phyloP scores from a whole-genome alignment of 2,113 vertebrate genomes.

The Ovis canadensis region DNA sequence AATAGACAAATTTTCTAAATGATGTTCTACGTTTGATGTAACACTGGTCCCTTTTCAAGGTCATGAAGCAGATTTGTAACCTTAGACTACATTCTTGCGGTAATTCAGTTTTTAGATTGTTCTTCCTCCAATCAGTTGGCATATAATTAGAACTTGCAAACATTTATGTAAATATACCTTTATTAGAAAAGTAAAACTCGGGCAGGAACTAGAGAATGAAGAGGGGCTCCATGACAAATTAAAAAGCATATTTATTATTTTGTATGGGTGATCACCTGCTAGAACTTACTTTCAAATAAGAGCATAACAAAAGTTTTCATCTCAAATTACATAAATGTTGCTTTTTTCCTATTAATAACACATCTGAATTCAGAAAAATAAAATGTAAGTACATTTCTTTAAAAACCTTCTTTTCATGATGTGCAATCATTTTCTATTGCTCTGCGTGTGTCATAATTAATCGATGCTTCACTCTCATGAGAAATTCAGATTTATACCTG shows the following conservation, averaged over 20 bases:
- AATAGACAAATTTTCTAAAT: not conserved
- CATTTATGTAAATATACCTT: not conserved
- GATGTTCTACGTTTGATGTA: not conserved
- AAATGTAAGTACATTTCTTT: conserved; percentile 4
- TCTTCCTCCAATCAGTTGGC: not conserved
- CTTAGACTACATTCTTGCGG: not conserved
- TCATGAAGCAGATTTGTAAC: not conserved
- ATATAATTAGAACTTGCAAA: not conserved
- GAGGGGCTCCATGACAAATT: not conserved
- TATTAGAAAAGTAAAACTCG: not conserved
- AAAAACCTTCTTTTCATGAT: not conserved
- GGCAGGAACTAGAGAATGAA: not conserved
- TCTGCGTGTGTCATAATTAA: not conserved
- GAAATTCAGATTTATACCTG: not conserved
- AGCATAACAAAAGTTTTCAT: not conserved
- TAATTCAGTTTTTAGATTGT: not conserved
- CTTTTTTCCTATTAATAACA: not conserved
- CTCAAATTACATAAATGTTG: not conserved
- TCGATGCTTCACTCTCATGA: not conserved
- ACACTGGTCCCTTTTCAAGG: not conserved
- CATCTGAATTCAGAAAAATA: not conserved
- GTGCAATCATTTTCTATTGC: conserved; percentile 33
- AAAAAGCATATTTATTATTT: conserved; percentile 13
- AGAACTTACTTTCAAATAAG: conserved; percentile 13
- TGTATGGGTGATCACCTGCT: not conserved